Evolutionary conservation across 2,113 vertebrate species (phyloP), one percentile per base, ranked within the genome.

Genomic region (Procavia capensis): DNA sequence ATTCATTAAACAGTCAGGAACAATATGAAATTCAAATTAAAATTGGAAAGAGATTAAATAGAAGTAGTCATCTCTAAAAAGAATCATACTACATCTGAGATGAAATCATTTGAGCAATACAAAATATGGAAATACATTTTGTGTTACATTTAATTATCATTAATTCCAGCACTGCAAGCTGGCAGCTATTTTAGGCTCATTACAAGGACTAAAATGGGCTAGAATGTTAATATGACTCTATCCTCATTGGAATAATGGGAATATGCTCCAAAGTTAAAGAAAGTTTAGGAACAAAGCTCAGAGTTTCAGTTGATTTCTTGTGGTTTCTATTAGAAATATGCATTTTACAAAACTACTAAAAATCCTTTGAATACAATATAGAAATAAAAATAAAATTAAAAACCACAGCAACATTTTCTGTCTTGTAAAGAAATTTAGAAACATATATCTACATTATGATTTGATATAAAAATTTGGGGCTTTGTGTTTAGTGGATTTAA

Each of bases 61-160:
- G 98, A 98, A 98, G 97, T 98, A 98, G 97, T 98, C 98, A 98
- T 98, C 96, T 98, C 97, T 98, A 97, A 98, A 98, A 98, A 97
- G 97, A 98, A 98, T 98, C 98, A 98, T 97, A 97, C 97, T 98
- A 98, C 98, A 98, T 98, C 97, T 98, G 97, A 99, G 98, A 98
- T 98, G 97, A 98, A 98, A 98, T 98, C 97, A 98, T 98, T 98
- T 98, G 98, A 98, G 98, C 98, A 98, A 98, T 98, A 98, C 98
- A 98, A 99, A 99, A 98, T 99, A 98, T 98, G 98, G 98, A 99
- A 98, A 98, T 98, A 98, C 97, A 98, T 98, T 98, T 98, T 98
- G 97, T 98, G 98, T 98, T 99, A 98, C 96, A 98, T 98, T 99
- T 98, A 98, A 99, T 99, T 98, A 98, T 98, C 98, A 98, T 98